Evolutionary conservation across 1,140 invertebrate species (phyloP), one percentile per base, ranked within the genome.

Genomic region (Sycophila sp.): DNA sequence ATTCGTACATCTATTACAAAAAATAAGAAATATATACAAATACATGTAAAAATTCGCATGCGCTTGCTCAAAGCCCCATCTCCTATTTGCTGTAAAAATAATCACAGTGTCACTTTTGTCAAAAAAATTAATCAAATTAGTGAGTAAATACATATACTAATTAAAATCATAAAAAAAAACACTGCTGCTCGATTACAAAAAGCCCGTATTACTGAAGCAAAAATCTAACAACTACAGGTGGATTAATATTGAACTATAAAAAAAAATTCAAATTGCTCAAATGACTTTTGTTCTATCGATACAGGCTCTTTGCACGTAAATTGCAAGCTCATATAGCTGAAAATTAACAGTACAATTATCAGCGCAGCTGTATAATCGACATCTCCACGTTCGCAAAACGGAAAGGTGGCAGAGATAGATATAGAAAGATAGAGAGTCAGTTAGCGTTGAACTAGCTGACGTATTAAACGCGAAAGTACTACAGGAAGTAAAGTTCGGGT

Each of bases 71-170:
- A 85, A 85, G 83, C 85, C 82, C 83, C 82, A 85, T 78, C 83
- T 85, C 82, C 82, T 85, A 82, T 74, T n/a, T 75, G 83, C 85
- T 86, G 85, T 84, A 85, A 86, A 83, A 81, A 81, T 83, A 84
- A 86, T 85, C 77, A 80, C 78, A 78, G 78, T 80, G 80, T 80
- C 78, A 78, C 78, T 77, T 79, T 65, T 49, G 40, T 59, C 17
- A 60, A 81, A 76, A 72, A 78, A 78, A 85, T 85, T 85, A 85
- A 81, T 84, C 62, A 77, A 82, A 86, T 86, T 86, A 85, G 82
- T 85, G 76, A 78, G 80, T 78, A 78, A 75, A 58, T 71, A 71
- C 53, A 71, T 71, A 75, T 80, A 78, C 78, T 77, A 77, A 81
- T 80, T 79, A 75, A 82, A 82, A 80, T 79, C 72, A 81, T 78